Conservation (phyloP, 2,888 invertebrate genomes). For the Folsomia candida region DNA sequence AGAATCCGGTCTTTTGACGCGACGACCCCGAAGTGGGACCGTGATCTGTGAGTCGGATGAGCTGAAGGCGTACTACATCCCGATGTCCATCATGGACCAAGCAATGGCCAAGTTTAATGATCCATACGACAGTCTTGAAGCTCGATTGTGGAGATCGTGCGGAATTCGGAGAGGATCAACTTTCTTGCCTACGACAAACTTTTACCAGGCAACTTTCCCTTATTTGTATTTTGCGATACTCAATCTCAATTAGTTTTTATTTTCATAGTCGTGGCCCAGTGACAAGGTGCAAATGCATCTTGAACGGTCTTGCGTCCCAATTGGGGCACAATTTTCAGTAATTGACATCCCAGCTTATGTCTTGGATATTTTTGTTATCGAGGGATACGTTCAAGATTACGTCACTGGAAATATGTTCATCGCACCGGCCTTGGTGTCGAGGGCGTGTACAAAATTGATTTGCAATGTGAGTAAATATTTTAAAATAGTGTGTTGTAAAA, state of each 20-base stretch:
- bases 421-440: slow-evolving; percentile 62
- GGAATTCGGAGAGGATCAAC: slow-evolving; percentile 60
- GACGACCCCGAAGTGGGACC: slow-evolving; percentile 60
- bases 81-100: slow-evolving; percentile 48
- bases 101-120: slow-evolving; percentile 53
- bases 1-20: slow-evolving; percentile 62
- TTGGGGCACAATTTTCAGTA: slow-evolving; percentile 58
- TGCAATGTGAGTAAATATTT: slow-evolving; percentile 10
- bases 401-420: slow-evolving; percentile 59
- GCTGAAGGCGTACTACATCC: slow-evolving; percentile 55
- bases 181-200: slow-evolving; percentile 59
- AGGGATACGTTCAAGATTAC: slow-evolving; percentile 61
- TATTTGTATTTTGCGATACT: not conserved
- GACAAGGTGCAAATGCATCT: slow-evolving; percentile 61
- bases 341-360: slow-evolving; percentile 60
- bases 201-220: slow-evolving; percentile 52
- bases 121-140: slow-evolving; percentile 59
- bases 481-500: not conserved
- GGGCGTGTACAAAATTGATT: slow-evolving; percentile 45
- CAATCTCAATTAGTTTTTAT: not conserved
- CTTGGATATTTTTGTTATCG: slow-evolving; percentile 61
- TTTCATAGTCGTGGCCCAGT: slow-evolving; percentile 57
- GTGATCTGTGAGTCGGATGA: slow-evolving; percentile 62
- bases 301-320: slow-evolving; percentile 61
- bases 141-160: slow-evolving; percentile 64